Base-by-base conservation (phyloP, 2,113 vertebrate genomes). In the Aix galericulata region DNA sequence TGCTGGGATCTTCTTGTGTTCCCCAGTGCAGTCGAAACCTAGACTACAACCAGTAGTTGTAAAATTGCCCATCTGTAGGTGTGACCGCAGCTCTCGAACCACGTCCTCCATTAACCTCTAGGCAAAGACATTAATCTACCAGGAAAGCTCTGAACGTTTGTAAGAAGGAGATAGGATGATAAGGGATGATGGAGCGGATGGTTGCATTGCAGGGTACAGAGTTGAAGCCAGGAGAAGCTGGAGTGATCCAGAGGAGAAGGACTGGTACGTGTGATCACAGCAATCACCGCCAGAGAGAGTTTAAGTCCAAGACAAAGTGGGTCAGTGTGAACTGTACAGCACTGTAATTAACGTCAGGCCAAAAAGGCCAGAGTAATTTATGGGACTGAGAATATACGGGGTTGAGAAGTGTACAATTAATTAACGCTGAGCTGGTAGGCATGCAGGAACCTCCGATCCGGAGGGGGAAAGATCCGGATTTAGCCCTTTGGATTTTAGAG, bases 341-440 rank as follows among this genome's bases (percentile, higher is more conserved):
- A 59, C 79, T 71, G 56, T 86, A 94, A 94, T 95, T 95, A 93
- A 93, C 48, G 60, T 83, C 63, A 83, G 72, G 26, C 72, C 86
- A 69, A 91, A 96, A 93, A 60, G 60, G 60, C 18, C 85, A 68
- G 82, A 88, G 88, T 90, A 91, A 91, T 95, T 95, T 48, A 88
- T 44, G 38, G 69, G 60, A 83, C 48, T n/a, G 64, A 53, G 82
- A 83, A 83, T 76, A 91, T 74, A 83, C 4, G 71, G 76, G 27
- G 36, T 76, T 64, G 78, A 80, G 89, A 85, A 89, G 36, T 5
- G 14, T 52, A 38, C 40, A 56, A 6, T 94, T 94, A 91, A 95
- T 97, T 94, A 69, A 93, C 18, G 38, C 63, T 64, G 62, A 82
- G 44, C 88, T 46, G n/a, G 55, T 55, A 36, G 71, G 78, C 78